Evolutionary conservation across 2,113 vertebrate species (phyloP).

Genomic region (Lycaon pictus): DNA sequence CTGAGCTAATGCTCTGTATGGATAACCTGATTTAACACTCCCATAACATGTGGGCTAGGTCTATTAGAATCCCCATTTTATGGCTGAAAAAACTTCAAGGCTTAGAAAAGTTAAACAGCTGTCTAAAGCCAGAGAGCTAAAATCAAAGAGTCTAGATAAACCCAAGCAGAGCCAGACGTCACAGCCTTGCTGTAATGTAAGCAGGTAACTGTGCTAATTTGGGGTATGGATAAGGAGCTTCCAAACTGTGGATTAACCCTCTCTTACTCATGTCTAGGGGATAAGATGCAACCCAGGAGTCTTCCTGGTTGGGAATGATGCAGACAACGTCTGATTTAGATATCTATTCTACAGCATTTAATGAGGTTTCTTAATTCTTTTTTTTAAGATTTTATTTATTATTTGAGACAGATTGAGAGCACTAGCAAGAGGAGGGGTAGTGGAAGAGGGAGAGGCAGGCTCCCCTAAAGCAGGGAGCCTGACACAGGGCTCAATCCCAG

Average conservation of each 20-base stretch:
- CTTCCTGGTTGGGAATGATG: background rate
- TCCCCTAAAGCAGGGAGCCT: too few relatives aligned
- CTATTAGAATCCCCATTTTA: background rate
- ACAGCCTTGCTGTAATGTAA: background rate
- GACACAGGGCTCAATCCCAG: too few relatives aligned
- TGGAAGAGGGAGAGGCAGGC: too few relatives aligned
- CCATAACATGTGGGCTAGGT: background rate
- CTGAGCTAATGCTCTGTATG: fast-evolving
- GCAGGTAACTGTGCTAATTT: background rate
- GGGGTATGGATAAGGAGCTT: background rate
- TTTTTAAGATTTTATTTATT: too few relatives aligned
- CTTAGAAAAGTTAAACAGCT: background rate
- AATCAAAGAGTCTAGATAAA: background rate
- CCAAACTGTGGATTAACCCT: fast-evolving
- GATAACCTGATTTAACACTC: background rate
- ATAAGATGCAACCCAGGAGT: background rate
- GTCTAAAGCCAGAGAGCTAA: background rate
- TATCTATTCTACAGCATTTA: background rate
- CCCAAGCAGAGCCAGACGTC: background rate
- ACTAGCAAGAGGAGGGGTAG: too few relatives aligned
- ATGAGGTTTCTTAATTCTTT: background rate
- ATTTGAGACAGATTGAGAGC: too few relatives aligned
- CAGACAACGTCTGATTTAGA: background rate
- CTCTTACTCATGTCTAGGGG: background rate
- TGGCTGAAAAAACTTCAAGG: background rate